Conservation (phyloP, 2,113 vertebrate species). For the Stegastes partitus region DNA sequence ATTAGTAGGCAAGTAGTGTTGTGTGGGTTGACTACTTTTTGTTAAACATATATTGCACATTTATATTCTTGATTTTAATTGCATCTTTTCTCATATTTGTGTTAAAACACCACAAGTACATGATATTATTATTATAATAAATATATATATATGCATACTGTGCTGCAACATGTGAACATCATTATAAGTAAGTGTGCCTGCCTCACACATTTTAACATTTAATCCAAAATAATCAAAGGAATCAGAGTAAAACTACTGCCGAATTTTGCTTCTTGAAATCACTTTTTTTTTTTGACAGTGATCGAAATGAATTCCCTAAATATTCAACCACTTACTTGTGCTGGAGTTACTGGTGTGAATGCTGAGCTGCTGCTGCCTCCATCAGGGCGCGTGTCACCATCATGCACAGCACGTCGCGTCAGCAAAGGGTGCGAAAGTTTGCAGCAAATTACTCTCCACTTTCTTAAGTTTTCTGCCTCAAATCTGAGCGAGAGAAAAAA, state of each 20-base stretch:
- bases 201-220: too few relatives aligned
- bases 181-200: too few relatives aligned
- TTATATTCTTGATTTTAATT: too few relatives aligned
- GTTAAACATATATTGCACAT: too few relatives aligned
- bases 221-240: neutral
- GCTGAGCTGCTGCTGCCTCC: neutral
- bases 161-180: too few relatives aligned
- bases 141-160: too few relatives aligned
- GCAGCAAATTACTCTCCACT: conserved; percentile 5
- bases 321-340: conserved; percentile 41
- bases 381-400: neutral
- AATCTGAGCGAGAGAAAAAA: neutral
- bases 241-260: neutral
- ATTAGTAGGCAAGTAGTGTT: too few relatives aligned
- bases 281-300: neutral
- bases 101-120: too few relatives aligned
- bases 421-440: conserved; percentile 37
- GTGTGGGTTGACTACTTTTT: too few relatives aligned
- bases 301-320: neutral
- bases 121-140: too few relatives aligned
- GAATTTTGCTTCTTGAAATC: neutral
- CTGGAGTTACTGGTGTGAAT: conserved; percentile 17
- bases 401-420: neutral
- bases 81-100: too few relatives aligned
- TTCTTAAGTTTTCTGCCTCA: conserved; percentile 4